These are phyloP conservation scores for Sicus ferrugineus DNA, from an alignment of 2,888 invertebrate species.

Conservation along the genomic window DNA sequence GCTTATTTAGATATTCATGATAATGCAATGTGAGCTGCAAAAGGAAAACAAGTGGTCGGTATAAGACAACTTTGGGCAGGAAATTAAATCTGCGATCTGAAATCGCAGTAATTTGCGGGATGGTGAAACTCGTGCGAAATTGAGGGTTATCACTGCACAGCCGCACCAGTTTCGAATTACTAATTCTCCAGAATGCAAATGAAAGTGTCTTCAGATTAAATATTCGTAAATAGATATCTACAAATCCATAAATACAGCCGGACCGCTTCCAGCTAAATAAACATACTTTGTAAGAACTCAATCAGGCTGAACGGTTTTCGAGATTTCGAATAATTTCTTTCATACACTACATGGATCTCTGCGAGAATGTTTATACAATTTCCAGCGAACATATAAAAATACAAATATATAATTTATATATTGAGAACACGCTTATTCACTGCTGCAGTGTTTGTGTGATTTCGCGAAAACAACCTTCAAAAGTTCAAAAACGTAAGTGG, in stretches of 20 bases:
- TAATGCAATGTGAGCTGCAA: neutral
- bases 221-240: too few relatives aligned
- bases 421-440: neutral
- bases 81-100: too few relatives aligned
- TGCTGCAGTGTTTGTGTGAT: neutral
- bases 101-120: too few relatives aligned
- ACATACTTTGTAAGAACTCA: neutral
- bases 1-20: neutral
- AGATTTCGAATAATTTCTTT: slow-evolving; percentile 1
- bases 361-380: slow-evolving; percentile 22
- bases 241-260: too few relatives aligned
- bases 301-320: neutral
- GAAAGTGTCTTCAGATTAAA: too few relatives aligned
- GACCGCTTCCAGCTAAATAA: neutral
- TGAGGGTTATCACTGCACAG: neutral
- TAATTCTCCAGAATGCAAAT: too few relatives aligned
- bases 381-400: slow-evolving; percentile 16
- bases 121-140: neutral
- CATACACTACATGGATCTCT: slow-evolving; percentile 10
- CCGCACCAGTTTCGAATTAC: too few relatives aligned
- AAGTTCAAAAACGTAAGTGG: slow-evolving; percentile 31
- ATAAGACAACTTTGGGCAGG: too few relatives aligned
- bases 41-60: neutral
- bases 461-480: slow-evolving; percentile 34
- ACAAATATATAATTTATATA: neutral